These are phyloP conservation scores for Thymelicus sylvestris DNA, from an alignment of 2,888 invertebrate genomes.

Conservation along the genomic window DNA sequence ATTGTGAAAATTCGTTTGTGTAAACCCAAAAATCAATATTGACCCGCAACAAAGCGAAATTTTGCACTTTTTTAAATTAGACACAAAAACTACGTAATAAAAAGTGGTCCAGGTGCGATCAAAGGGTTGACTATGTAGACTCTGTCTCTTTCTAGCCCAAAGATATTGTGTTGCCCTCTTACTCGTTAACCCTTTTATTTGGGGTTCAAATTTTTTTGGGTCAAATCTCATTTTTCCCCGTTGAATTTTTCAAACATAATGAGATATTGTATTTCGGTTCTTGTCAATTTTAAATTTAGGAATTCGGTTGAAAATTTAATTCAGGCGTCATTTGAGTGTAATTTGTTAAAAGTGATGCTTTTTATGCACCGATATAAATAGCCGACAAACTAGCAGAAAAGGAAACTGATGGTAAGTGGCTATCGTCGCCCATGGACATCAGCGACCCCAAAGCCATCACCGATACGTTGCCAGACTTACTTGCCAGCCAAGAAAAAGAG, in stretches of 20 bases:
- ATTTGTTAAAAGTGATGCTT: no score
- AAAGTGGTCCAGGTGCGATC: conserved; percentile 76
- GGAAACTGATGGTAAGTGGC: no score
- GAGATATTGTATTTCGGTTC: conserved; percentile 79
- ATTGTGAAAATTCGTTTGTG: conserved; percentile 62
- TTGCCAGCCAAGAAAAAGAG: no score
- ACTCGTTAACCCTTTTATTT: conserved; percentile 73
- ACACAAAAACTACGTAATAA: conserved; percentile 64
- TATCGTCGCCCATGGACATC: no score
- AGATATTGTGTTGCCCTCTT: conserved; percentile 52
- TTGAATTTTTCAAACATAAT: conserved; percentile 73
- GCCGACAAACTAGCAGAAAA: no score
- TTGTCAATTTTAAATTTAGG: conserved; percentile 62
- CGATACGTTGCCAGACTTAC: no score
- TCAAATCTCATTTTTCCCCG: conserved; percentile 80
- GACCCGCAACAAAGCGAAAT: conserved; percentile 73
- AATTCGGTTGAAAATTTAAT: conserved; percentile 44
- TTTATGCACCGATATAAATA: no score
- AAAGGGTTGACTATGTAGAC: conserved; percentile 69
- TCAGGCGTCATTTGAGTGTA: not conserved
- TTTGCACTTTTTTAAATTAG: conserved; percentile 80
- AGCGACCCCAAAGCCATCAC: no score
- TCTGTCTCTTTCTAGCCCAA: conserved; percentile 53
- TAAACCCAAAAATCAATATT: conserved; percentile 79
- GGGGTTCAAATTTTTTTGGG: conserved; percentile 73